A percentile compares a stretch with the other conserved stretches of the same genome.
phyloP scores from a whole-genome alignment of 2,797 vertebrate genomes.

The Xyrichtys novacula region DNA sequence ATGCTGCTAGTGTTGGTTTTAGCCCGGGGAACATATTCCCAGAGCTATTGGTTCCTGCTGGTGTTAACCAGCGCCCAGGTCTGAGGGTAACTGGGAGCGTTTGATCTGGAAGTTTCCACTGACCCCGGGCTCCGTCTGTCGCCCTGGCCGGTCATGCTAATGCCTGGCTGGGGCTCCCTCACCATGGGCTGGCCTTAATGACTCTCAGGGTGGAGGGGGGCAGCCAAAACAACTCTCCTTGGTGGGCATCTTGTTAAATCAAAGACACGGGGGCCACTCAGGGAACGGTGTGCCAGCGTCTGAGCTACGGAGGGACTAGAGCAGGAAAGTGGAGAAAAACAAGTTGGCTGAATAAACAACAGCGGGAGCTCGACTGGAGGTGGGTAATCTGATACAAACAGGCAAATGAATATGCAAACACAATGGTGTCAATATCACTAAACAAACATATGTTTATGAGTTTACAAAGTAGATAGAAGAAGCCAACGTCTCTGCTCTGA shows the following conservation, averaged over 20 bases:
- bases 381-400: slow-evolving; percentile 65
- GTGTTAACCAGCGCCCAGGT: slow-evolving; percentile 50
- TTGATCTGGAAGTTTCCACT: slow-evolving; percentile 71
- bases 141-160: slow-evolving; percentile 55
- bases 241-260: slow-evolving; percentile 64
- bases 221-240: slow-evolving; percentile 60
- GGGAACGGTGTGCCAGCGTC: slow-evolving; percentile 31
- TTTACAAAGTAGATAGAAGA: slow-evolving; percentile 41
- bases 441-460: slow-evolving; percentile 59
- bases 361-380: slow-evolving; percentile 40
- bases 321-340: slow-evolving; percentile 44
- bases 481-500: not conserved
- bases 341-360: slow-evolving; percentile 56
- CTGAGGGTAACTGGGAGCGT: slow-evolving; percentile 42
- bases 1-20: slow-evolving; percentile 41
- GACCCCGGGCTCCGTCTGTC: slow-evolving; percentile 52
- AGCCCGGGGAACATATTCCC: slow-evolving; percentile 50
- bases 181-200: slow-evolving; percentile 55
- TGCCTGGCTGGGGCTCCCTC: slow-evolving; percentile 57
- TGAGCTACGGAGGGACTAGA: slow-evolving; percentile 44
- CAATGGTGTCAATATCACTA: slow-evolving; percentile 44
- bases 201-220: slow-evolving; percentile 53
- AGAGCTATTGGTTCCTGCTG: slow-evolving; percentile 45
- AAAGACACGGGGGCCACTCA: slow-evolving; percentile 49
- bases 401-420: slow-evolving; percentile 72